Evolutionary conservation across 2,888 invertebrate genomes (phyloP).

Genomic region (Bombylius discolor): DNA sequence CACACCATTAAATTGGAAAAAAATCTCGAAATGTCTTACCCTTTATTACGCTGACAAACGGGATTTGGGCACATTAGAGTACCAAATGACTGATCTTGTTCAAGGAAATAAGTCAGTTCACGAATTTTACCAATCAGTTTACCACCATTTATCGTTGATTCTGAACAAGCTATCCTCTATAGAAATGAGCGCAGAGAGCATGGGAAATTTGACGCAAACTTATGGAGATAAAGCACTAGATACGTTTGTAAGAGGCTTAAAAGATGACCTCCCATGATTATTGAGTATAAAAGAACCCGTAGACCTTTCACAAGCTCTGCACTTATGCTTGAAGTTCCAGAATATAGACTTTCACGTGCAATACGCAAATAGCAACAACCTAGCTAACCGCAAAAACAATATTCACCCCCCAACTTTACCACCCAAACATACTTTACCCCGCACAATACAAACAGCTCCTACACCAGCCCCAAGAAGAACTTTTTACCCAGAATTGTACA

Average conservation of each 20-base stretch:
- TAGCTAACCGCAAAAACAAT: background rate
- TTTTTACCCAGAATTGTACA: slow-evolving; percentile 1
- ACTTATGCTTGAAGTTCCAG: background rate
- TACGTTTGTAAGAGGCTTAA: slow-evolving; percentile 15
- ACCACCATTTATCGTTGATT: slow-evolving; percentile 15
- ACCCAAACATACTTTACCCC: background rate
- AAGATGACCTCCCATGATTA: slow-evolving; percentile 9
- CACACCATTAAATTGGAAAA: no score
- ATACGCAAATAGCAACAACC: background rate
- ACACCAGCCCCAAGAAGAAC: background rate
- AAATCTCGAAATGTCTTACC: no score
- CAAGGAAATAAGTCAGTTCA: slow-evolving; percentile 11
- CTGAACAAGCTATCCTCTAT: slow-evolving; percentile 15
- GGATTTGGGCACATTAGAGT: slow-evolving; percentile 11
- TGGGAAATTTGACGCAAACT: slow-evolving; percentile 8
- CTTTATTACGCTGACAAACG: slow-evolving; percentile 11
- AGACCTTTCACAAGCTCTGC: background rate
- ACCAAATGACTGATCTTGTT: slow-evolving; percentile 10
- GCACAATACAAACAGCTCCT: background rate
- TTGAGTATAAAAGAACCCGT: slow-evolving; percentile 3
- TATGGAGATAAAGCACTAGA: slow-evolving; percentile 16
- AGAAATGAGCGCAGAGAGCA: slow-evolving; percentile 12
- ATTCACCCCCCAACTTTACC: background rate
- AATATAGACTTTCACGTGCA: no score
- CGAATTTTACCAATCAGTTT: slow-evolving; percentile 16